phyloP scores from a whole-genome alignment of 2,888 invertebrate genomes.

The Trissolcus brochymenae region DNA sequence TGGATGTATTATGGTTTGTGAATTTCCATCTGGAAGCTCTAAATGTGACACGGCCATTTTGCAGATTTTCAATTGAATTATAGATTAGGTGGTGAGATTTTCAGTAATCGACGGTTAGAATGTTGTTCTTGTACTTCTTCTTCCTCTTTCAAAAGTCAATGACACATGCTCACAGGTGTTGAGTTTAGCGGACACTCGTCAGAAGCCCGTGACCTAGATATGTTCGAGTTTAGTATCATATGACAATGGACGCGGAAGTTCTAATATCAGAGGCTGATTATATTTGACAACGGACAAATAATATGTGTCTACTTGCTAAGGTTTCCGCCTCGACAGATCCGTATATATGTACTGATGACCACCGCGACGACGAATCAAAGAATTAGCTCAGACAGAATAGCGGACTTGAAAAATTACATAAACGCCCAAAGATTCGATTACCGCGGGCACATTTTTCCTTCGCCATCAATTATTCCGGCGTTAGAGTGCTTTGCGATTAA shows the following conservation, averaged over 20 bases:
- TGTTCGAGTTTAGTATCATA: constrained; percentile 57
- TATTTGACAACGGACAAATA: constrained; percentile 46
- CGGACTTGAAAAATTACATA: no score
- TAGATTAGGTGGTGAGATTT: no score
- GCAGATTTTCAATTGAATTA: no score
- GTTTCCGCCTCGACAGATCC: constrained; percentile 51
- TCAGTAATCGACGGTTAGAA: no score
- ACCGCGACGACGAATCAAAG: constrained; percentile 33
- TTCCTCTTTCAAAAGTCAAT: neutral
- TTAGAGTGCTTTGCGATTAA: constrained; percentile 13
- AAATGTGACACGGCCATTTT: no score
- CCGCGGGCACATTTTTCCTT: neutral
- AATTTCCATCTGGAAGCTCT: no score
- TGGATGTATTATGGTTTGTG: no score
- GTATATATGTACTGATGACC: constrained; percentile 15
- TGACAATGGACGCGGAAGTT: constrained; percentile 59
- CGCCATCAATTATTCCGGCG: constrained; percentile 16
- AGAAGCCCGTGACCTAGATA: constrained; percentile 66
- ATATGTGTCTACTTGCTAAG: constrained; percentile 57
- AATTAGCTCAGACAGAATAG: neutral
- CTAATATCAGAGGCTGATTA: constrained; percentile 53
- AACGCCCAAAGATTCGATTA: constrained; percentile 12
- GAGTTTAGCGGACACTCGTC: constrained; percentile 23
- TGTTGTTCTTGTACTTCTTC: no score
- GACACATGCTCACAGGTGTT: constrained; percentile 34